Percentiles rank a stretch among this genome's conserved stretches.
These are phyloP conservation scores for Cyanocitta stelleri DNA, from an alignment of 2,113 vertebrate species.

Conservation along the genomic window DNA sequence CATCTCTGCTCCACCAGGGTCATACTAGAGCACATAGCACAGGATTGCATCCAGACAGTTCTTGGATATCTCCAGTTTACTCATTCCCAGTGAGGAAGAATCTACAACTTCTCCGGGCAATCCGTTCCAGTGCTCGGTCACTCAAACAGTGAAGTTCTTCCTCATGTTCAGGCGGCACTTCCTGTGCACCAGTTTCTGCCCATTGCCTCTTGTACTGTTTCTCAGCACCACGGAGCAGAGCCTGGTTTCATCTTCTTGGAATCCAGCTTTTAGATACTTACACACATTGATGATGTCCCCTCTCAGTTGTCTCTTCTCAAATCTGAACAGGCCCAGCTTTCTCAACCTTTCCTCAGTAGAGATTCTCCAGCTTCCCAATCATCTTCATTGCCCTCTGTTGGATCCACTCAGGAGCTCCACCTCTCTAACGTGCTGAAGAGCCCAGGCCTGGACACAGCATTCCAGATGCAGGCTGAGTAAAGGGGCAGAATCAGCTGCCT, in stretches of 20 bases:
- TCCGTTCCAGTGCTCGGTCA: neutral
- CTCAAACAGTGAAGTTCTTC: neutral
- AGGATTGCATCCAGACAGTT: neutral
- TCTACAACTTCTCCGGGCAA: neutral
- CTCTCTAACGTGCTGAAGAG: neutral
- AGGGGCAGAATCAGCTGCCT: neutral
- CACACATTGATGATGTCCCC: neutral
- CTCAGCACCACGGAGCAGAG: accelerated
- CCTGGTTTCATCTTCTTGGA: neutral
- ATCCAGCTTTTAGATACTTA: neutral
- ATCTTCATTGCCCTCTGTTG: neutral
- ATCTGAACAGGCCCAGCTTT: neutral
- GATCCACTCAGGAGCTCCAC: neutral
- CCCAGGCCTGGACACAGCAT: neutral
- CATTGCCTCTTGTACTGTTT: neutral
- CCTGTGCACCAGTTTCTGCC: neutral
- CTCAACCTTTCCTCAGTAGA: neutral
- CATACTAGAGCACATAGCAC: neutral
- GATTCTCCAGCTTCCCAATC: neutral
- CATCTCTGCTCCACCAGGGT: neutral
- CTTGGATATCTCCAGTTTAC: neutral
- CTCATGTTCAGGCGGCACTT: neutral
- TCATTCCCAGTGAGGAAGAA: neutral
- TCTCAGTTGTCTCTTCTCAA: neutral
- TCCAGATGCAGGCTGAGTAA: neutral